Evolutionary conservation across 1,140 invertebrate genomes (phyloP).

Genomic region (Heliothis subflexa): DNA sequence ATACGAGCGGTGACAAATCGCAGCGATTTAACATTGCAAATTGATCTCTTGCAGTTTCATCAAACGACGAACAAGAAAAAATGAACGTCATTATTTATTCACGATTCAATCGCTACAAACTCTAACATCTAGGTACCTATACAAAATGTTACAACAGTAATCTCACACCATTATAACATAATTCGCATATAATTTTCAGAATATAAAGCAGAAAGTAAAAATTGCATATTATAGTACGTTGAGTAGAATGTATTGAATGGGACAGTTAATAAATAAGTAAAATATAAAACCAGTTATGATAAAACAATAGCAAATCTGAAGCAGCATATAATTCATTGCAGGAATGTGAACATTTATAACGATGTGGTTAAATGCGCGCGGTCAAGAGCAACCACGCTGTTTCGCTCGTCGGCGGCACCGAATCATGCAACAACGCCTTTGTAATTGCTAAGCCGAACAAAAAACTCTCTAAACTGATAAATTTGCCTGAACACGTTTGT

Average conservation of each 20-base stretch:
- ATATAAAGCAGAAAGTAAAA: too few relatives aligned
- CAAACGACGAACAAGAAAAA: conserved; percentile 12
- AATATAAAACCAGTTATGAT: neutral
- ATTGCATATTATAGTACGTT: too few relatives aligned
- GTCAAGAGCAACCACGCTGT: conserved; percentile 2
- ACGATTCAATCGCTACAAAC: neutral
- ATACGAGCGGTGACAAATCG: neutral
- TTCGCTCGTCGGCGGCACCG: conserved; percentile 14
- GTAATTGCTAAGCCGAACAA: conserved; percentile 52
- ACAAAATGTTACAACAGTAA: neutral
- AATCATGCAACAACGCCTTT: conserved; percentile 51
- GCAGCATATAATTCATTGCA: conserved; percentile 13
- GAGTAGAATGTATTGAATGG: neutral
- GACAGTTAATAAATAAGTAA: neutral
- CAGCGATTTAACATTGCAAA: conserved; percentile 23
- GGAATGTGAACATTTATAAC: conserved; percentile 19
- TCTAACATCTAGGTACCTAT: neutral
- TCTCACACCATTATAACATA: too few relatives aligned
- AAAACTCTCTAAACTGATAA: conserved; percentile 50
- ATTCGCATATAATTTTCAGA: too few relatives aligned
- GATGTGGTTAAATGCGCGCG: conserved; percentile 14
- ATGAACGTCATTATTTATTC: neutral
- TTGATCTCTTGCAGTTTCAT: conserved; percentile 18
- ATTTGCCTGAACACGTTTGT: conserved; percentile 42
- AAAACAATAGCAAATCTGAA: neutral